These are phyloP conservation scores for Ectobius pallidus DNA, from an alignment of 2,888 invertebrate species.

Conservation along the genomic window DNA sequence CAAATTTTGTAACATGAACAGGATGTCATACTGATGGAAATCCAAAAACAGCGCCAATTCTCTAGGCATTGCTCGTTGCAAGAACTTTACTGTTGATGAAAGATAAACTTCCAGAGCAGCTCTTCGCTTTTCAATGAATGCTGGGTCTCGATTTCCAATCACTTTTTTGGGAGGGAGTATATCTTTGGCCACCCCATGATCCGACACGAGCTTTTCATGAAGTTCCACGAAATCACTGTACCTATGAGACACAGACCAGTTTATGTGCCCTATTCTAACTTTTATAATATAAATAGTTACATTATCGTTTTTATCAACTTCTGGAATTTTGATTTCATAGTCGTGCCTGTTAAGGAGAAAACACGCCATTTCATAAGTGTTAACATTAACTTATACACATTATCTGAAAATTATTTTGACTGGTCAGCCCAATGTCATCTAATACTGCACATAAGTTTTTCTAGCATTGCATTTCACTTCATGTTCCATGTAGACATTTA, in stretches of 20 bases:
- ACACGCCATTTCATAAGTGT: constrained; percentile 67
- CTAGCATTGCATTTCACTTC: no score
- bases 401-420: no score
- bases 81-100: constrained; percentile 73
- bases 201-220: constrained; percentile 80
- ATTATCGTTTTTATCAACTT: constrained; percentile 66
- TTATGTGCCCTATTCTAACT: constrained; percentile 70
- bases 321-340: constrained; percentile 69
- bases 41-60: constrained; percentile 84
- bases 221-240: constrained; percentile 91
- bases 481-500: no score
- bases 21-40: constrained; percentile 88
- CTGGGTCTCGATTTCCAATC: constrained; percentile 86
- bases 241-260: constrained; percentile 85
- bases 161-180: constrained; percentile 92
- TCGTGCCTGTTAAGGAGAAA: constrained; percentile 72
- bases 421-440: no score
- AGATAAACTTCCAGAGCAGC: constrained; percentile 82
- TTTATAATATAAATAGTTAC: constrained; percentile 76
- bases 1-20: constrained; percentile 82
- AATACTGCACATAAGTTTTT: no score
- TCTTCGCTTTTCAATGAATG: constrained; percentile 84
- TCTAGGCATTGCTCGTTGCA: constrained; percentile 80
- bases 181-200: constrained; percentile 83
- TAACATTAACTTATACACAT: neutral